Conservation (phyloP, 30 jellyfish, hydroid and myxozoan species). For the Aurelia aurita complex sp. Pacific region DNA sequence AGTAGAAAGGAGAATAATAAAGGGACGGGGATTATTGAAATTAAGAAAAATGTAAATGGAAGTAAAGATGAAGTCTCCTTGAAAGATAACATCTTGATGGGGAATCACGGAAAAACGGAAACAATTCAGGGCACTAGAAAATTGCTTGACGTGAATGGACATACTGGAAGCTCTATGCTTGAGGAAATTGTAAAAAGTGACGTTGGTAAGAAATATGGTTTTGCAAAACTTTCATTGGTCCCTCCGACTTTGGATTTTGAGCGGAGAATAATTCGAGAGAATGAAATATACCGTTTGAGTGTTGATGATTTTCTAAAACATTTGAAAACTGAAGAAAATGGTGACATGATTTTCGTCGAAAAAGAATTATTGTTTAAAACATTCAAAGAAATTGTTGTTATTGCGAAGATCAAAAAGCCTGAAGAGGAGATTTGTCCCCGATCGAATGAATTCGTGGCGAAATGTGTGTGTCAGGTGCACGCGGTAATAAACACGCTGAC, state of each 20-base stretch:
- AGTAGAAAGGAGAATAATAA: neutral
- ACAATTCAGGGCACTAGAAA: neutral
- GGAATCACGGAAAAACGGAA: neutral
- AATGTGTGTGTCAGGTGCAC: slow-evolving; percentile 53
- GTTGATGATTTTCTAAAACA: slow-evolving; percentile 39
- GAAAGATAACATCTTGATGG: neutral
- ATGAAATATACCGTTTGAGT: slow-evolving; percentile 23
- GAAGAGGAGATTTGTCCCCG: slow-evolving; percentile 59
- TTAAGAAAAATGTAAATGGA: neutral
- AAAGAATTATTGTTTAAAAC: slow-evolving; percentile 37
- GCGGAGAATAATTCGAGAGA: slow-evolving; percentile 38
- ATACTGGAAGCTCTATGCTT: neutral
- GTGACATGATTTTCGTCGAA: slow-evolving; percentile 46
- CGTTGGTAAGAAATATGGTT: slow-evolving; percentile 23
- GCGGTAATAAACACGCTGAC: slow-evolving; percentile 25
- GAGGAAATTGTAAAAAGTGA: neutral
- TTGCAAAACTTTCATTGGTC: slow-evolving; percentile 26
- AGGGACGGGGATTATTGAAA: neutral
- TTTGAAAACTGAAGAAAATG: slow-evolving; percentile 36
- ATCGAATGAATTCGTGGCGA: slow-evolving; percentile 3
- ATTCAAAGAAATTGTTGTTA: slow-evolving; percentile 22
- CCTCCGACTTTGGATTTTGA: slow-evolving; percentile 55
- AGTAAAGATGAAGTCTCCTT: neutral
- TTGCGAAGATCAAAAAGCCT: slow-evolving; percentile 13
- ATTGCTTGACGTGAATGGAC: neutral